Base-by-base conservation (phyloP, 1,140 invertebrate species). In the Lepidurus apus region DNA sequence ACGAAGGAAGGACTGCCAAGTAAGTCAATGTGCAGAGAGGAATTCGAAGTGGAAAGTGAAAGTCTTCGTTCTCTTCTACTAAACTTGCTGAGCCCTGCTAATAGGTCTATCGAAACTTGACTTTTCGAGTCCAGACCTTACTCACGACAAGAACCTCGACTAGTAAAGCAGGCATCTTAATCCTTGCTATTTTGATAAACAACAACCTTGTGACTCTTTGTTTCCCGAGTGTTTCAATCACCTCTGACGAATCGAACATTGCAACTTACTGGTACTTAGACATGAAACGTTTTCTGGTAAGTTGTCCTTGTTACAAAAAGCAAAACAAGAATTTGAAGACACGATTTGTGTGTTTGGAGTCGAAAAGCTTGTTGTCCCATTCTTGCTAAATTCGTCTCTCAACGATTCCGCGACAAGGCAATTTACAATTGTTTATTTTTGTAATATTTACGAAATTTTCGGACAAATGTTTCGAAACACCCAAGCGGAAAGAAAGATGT, bases 21-120 rank as follows among this genome's bases (percentile, higher is more conserved):
- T 65, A 65, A 65, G 53, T 65, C 53, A 65, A 65, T 65, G 53
- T 21, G 53, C 53, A 65, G 53, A 65, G 53, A 65, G 53, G 53
- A 65, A 65, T 65, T 65, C 2, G 53, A 65, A 65, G 53, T 65
- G 13, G 53, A 65, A 65, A 65, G 53, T 65, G 53, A 65, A 65
- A 65, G 53, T 65, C 53, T 65, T 65, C 53, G 53, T 65, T 65
- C 53, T 17, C 53, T 65, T 65, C 34, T 65, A 65, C 53, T 65
- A 65, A 65, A 65, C 53, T 65, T 65, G 53, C 53, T 7, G 17
- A 17, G 53, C 53, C 21, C 53, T 65, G 53, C 10, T 65, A 65
- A 65, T 65, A 65, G 53, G 53, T 65, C 53, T 65, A 65, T 65
- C 21, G 53, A 9, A 65, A 65, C 53, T 21, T 65, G 13, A 13